These are phyloP conservation scores for Hypomecis atomaria DNA, from an alignment of 2,888 invertebrate genomes.

Conservation along the genomic window DNA sequence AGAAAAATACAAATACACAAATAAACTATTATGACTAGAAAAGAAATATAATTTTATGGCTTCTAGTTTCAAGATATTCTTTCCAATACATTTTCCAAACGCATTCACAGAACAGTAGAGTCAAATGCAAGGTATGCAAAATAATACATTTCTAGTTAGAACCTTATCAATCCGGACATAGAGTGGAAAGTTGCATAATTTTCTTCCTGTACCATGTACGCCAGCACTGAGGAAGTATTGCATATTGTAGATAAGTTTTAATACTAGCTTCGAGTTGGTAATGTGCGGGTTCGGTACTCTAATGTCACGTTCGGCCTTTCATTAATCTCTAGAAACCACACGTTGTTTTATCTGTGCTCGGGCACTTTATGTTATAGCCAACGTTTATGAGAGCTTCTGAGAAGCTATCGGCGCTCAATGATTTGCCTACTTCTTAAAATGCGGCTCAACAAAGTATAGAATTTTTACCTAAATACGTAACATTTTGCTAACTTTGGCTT, in stretches of 20 bases:
- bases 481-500: too few species aligned
- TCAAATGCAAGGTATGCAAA: neutral
- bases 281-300: constrained; percentile 77
- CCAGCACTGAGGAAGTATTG: constrained; percentile 73
- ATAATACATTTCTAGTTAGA: neutral
- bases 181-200: constrained; percentile 25
- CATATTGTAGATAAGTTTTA: constrained; percentile 79
- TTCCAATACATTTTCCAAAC: constrained; percentile 10
- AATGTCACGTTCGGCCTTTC: constrained; percentile 82
- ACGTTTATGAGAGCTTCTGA: constrained; percentile 1
- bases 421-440: neutral
- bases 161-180: constrained; percentile 16
- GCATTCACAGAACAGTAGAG: constrained; percentile 18
- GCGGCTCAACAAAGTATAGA: too few species aligned
- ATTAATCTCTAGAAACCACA: constrained; percentile 63
- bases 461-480: too few species aligned
- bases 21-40: neutral
- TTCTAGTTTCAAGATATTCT: neutral
- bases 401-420: neutral
- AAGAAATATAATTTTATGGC: neutral
- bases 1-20: too few species aligned
- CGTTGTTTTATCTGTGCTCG: constrained; percentile 28
- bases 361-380: constrained; percentile 4
- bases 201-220: constrained; percentile 26
- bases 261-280: constrained; percentile 73